Percentiles rank a stretch among this genome's conserved stretches.
Evolutionary conservation across 2,797 vertebrate species (phyloP).

Genomic region (Scolopax rusticola): DNA sequence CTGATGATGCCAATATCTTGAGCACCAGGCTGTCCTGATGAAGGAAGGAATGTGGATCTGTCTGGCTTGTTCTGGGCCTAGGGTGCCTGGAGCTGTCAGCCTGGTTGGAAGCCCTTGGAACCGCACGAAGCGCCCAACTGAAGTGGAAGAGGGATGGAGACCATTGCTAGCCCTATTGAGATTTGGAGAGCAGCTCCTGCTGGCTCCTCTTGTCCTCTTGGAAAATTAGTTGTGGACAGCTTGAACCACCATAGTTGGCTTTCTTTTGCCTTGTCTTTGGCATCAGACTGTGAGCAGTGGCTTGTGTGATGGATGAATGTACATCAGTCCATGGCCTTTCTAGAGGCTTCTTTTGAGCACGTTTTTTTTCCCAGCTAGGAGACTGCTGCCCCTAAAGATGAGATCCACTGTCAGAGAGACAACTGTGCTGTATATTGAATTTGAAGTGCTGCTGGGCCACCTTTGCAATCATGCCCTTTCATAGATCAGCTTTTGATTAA

Average conservation of each 20-base stretch:
- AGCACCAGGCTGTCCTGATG: neutral
- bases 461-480: neutral
- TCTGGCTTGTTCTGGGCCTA: neutral
- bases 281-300: neutral
- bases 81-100: neutral
- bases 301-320: neutral
- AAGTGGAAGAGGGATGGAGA: neutral
- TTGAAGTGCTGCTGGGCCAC: neutral
- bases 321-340: neutral
- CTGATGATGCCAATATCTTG: neutral
- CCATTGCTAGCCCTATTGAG: neutral
- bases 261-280: neutral
- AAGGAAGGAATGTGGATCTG: neutral
- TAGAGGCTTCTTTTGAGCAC: neutral
- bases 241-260: neutral
- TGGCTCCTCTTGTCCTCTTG: neutral
- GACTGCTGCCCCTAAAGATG: neutral
- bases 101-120: neutral
- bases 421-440: neutral
- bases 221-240: neutral
- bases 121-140: neutral
- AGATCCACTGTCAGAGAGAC: neutral
- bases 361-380: neutral
- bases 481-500: neutral
- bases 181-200: neutral